Evolutionary conservation across 2,888 invertebrate species (phyloP), one percentile per base, ranked within the genome.

Genomic region (Nymphalis polychloros): DNA sequence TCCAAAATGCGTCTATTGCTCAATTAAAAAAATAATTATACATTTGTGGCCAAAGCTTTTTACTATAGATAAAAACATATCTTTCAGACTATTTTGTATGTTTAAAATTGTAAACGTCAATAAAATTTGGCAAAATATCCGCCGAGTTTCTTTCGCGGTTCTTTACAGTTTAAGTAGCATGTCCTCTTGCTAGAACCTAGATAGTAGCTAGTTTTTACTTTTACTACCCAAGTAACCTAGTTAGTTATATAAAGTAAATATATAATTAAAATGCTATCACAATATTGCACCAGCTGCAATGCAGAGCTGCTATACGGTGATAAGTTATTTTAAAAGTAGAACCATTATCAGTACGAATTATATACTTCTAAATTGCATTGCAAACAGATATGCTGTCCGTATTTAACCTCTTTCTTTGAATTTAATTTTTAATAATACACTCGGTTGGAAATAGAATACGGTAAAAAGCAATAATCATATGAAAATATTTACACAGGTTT

Each of bases 401-500:
- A 52, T 23, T 52, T 23, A 13, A 23, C 13, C 16, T 31, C 17
- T 55, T 17, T 16, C 23, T 23, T 13, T 31, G 17, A 31, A 31
- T 17, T 8, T 31, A 31, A n/a, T n/a, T 3, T 55, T 8, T 20
- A 19, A 19, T 19, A 50, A n/a, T 8, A 48, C n/a, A 48, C 48
- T 17, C n/a, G 10, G 3, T 50, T 19, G 10, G 19, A 20, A 50
- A 50, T 50, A 19, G 19, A n/a, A 19, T 50, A 50, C 19, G 7
- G 10, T 57, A 35, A 19, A 57, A 57, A 57, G 8, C 17, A 57
- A 35, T 57, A 7, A 57, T n/a, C n/a, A 41, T 19, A n/a, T 19
- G 19, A 10, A 78, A 74, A 75, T 82, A 79, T 88, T 87, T 86
- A 83, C 79, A 84, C 87, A 88, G 86, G 73, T 79, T 81, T 74